Conservation (phyloP, 2,888 invertebrate genomes). For the Priocnemis perturbator region DNA sequence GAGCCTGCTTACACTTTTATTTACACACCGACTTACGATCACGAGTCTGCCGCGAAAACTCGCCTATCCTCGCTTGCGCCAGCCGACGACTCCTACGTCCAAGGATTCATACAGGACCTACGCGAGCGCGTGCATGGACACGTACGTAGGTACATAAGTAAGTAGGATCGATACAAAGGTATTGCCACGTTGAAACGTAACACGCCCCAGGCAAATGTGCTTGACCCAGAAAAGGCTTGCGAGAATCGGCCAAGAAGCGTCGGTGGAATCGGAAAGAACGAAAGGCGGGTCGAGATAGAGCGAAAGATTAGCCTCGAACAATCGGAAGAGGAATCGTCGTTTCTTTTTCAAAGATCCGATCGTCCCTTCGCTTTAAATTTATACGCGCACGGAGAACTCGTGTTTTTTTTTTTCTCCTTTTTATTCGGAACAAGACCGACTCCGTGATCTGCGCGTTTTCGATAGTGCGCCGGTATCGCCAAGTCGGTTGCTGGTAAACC, state of each 20-base stretch:
- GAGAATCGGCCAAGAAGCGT: conserved; percentile 17
- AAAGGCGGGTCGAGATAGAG: conserved; percentile 34
- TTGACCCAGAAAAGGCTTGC: too few species aligned
- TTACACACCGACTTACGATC: conserved; percentile 34
- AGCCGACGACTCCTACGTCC: background rate
- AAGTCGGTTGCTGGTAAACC: too few species aligned
- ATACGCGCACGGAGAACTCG: too few species aligned
- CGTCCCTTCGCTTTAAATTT: too few species aligned
- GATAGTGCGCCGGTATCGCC: too few species aligned
- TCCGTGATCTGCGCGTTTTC: background rate
- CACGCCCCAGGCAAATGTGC: too few species aligned
- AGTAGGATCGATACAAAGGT: too few species aligned
- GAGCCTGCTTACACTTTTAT: conserved; percentile 30
- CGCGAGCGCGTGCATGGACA: too few species aligned
- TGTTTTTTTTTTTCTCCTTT: background rate
- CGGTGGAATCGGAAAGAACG: conserved; percentile 52
- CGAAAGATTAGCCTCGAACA: conserved; percentile 44
- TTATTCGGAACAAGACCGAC: background rate
- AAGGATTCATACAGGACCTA: too few species aligned
- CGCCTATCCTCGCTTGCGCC: background rate
- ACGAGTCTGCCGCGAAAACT: background rate
- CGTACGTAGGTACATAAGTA: too few species aligned
- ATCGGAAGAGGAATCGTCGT: conserved; percentile 26
- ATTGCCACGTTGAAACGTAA: too few species aligned
- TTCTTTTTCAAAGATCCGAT: conserved; percentile 17